Base-by-base conservation (phyloP, 2,888 invertebrate species). In the Smittia sp. region DNA sequence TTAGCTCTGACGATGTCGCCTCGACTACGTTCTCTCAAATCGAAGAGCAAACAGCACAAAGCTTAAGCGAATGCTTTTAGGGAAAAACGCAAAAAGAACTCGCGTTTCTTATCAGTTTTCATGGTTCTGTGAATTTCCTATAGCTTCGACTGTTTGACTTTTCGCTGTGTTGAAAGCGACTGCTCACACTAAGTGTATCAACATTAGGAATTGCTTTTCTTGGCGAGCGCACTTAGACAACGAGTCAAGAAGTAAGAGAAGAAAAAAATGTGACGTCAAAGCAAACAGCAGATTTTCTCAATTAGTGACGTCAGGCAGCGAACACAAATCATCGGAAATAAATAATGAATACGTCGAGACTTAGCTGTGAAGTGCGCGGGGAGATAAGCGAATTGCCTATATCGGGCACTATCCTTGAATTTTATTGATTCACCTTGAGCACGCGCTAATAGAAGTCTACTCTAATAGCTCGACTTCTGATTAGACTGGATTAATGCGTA, bases 221-320 rank as follows among this genome's bases (percentile, higher is more conserved):
- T 15, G 46, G 11, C 32, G 32, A 32, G 32, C 46, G 46, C 46
- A 46, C 46, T 46, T 46, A 46, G 46, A 46, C 46, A 46, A 11
- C n/a, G 46, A 46, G 15, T 32, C 32, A 32, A 32, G n/a, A 46
- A n/a, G 11, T 11, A 46, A 46, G 46, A 46, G 46, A 32, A 32
- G 32, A 32, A 32, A 32, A n/a, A 32, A 32, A n/a, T 46, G 46
- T 46, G 46, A 46, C 46, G 46, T 46, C 46, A 46, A 46, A n/a
- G 15, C 11, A 15, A 46, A 11, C 46, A 46, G 11, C 46, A n/a
- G 46, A 15, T 46, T 46, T 46, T 46, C 46, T 46, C 15, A 46
- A n/a, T 46, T 46, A n/a, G 15, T 46, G 46, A 46, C 46, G 46
- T 46, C 32, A 32, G 32, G 3, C n/a, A n/a, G n/a, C 9, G 32